Evolutionary conservation across 2,113 vertebrate species (phyloP).

Genomic region (Opisthocomus hoazin): DNA sequence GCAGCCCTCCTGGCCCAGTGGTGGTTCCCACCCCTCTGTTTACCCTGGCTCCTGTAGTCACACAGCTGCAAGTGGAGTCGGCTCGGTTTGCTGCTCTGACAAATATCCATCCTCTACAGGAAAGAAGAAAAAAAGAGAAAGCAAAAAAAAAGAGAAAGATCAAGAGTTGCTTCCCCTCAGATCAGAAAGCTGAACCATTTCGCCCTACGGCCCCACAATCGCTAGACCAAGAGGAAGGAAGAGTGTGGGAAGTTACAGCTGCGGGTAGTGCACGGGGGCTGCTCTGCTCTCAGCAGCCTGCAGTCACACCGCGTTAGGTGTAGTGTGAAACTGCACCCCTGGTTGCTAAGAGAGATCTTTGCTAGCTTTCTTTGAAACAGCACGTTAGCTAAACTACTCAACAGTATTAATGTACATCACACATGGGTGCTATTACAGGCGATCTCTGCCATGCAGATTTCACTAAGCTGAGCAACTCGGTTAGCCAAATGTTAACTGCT

Average conservation of each 20-base stretch:
- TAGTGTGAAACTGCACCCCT: slow-evolving; percentile 35
- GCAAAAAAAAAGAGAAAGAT: not conserved
- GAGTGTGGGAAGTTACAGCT: slow-evolving; percentile 36
- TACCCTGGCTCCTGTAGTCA: not conserved
- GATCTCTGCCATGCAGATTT: not conserved
- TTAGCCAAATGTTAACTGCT: not conserved
- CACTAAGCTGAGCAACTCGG: not conserved
- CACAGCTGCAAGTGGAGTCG: not conserved
- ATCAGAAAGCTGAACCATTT: slow-evolving; percentile 2
- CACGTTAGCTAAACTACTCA: not conserved
- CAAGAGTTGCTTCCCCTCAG: not conserved
- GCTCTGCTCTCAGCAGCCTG: slow-evolving; percentile 37
- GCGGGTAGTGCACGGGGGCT: slow-evolving; percentile 1
- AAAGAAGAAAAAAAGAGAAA: not conserved
- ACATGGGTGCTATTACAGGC: not conserved
- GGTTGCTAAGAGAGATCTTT: slow-evolving; percentile 54
- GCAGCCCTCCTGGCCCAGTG: not conserved
- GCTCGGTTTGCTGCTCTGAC: not conserved
- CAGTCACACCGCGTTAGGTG: slow-evolving; percentile 32
- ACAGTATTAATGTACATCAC: not conserved
- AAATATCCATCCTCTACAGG: not conserved
- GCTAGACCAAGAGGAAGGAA: not conserved
- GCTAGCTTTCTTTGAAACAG: not conserved
- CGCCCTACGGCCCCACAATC: not conserved
- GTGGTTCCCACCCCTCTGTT: not conserved